Evolutionary conservation across 1,140 invertebrate species (phyloP).

Genomic region (Caenorhabditis remanei): DNA sequence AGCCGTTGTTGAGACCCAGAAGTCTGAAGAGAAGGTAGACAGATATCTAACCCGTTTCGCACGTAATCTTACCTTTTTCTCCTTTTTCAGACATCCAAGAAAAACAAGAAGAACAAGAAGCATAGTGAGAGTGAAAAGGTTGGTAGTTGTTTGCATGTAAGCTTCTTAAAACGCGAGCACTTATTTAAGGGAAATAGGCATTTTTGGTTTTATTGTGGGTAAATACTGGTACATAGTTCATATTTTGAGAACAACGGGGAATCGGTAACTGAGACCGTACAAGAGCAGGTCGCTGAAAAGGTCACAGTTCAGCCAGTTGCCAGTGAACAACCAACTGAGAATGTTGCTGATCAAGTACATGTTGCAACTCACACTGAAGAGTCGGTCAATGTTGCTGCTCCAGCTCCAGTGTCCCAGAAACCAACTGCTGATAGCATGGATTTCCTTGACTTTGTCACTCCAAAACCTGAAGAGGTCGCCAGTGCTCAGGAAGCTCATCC

Average conservation of each 20-base stretch:
- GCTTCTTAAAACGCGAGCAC: not conserved
- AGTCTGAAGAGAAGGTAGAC: not conserved
- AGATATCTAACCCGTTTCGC: slow-evolving; percentile 2
- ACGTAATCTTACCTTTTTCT: not conserved
- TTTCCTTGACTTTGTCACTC: slow-evolving; percentile 57
- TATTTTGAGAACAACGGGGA: not conserved
- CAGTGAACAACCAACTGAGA: not conserved
- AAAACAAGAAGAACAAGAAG: slow-evolving; percentile 45
- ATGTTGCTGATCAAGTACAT: not conserved
- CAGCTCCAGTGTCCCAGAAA: slow-evolving; percentile 21
- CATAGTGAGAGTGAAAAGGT: slow-evolving; percentile 36
- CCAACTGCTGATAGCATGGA: slow-evolving; percentile 39
- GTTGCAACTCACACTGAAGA: not conserved
- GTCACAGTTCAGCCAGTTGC: not conserved
- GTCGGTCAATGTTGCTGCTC: not conserved
- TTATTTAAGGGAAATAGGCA: not conserved
- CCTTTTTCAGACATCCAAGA: slow-evolving; percentile 26
- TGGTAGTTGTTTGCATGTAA: not conserved
- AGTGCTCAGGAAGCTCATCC: not conserved
- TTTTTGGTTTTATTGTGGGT: not conserved
- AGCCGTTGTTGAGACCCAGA: not conserved
- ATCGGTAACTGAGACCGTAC: not conserved
- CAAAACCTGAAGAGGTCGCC: not conserved
- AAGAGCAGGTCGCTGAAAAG: not conserved
- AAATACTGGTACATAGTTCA: not conserved